Evolutionary conservation across 2,113 vertebrate genomes (phyloP).

Genomic region (Marcusenius ussheri): DNA sequence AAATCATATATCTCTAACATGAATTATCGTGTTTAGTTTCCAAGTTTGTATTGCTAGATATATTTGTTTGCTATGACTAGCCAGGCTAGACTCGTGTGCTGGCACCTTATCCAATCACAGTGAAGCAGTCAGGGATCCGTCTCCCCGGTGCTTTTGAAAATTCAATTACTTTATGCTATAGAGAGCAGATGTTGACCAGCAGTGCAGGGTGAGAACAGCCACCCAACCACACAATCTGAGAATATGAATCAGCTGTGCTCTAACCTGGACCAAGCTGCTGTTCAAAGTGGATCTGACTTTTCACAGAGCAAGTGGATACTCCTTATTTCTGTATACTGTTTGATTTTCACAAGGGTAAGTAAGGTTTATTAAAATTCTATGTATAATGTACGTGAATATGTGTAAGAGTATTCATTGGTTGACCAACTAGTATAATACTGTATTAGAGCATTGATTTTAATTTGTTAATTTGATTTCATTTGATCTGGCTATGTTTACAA

Average conservation of each 20-base stretch:
- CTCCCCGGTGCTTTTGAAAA: constrained; percentile 47
- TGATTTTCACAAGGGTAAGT: background rate
- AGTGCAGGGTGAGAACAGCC: constrained; percentile 16
- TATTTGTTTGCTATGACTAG: background rate
- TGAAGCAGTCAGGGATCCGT: constrained; percentile 15
- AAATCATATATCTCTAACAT: background rate
- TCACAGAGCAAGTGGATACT: background rate
- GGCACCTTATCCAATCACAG: constrained; percentile 47
- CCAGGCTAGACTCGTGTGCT: background rate
- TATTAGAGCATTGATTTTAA: background rate
- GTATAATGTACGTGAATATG: background rate
- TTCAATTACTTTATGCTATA: constrained; percentile 38
- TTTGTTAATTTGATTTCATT: background rate
- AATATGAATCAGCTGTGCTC: background rate
- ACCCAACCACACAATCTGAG: background rate
- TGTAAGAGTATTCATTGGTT: background rate
- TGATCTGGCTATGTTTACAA: background rate
- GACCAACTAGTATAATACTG: background rate
- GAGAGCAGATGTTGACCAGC: constrained; percentile 32
- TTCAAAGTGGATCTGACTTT: constrained; percentile 8
- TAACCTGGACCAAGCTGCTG: background rate
- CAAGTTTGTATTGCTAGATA: background rate
- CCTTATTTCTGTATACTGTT: background rate
- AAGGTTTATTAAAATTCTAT: background rate
- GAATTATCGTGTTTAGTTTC: background rate